phyloP scores from a whole-genome alignment of 1,140 invertebrate genomes.

The Anadara kagoshimensis region DNA sequence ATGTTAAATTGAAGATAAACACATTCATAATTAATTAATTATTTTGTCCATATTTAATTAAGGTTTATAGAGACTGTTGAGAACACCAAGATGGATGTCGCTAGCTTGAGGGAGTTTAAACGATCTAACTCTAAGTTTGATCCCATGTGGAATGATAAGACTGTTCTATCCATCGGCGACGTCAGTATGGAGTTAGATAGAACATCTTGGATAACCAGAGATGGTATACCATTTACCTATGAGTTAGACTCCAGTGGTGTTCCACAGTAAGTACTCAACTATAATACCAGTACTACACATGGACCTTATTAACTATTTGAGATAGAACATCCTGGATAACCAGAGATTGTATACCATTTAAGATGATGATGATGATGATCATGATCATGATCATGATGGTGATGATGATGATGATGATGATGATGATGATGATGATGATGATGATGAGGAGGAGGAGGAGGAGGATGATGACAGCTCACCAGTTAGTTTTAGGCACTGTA shows the following conservation, averaged over 20 bases:
- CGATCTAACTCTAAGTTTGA: conserved; percentile 25
- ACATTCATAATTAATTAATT: no score
- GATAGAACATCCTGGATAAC: conserved; percentile 53
- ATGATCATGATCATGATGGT: no score
- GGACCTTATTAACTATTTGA: no score
- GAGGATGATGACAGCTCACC: no score
- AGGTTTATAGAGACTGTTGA: conserved; percentile 40
- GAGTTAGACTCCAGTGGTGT: conserved; percentile 45
- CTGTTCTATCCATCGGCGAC: conserved; percentile 25
- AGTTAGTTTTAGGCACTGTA: no score
- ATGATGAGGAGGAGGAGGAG: no score
- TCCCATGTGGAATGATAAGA: conserved; percentile 49
- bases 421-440: no score
- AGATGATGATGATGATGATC: no score
- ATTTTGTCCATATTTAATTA: background rate
- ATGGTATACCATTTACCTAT: conserved; percentile 49
- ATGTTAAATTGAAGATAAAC: no score
- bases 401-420: no score
- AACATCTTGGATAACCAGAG: conserved; percentile 45
- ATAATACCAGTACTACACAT: no score
- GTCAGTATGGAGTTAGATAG: conserved; percentile 44
- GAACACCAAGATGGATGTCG: conserved; percentile 18
- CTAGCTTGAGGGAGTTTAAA: conserved; percentile 22
- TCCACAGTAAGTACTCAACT: conserved; percentile 45
- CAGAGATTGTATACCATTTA: conserved; percentile 39